Evolutionary conservation across 2,797 vertebrate genomes (phyloP), one percentile per base, ranked within the genome.

Genomic region (Pipistrellus nathusii): DNA sequence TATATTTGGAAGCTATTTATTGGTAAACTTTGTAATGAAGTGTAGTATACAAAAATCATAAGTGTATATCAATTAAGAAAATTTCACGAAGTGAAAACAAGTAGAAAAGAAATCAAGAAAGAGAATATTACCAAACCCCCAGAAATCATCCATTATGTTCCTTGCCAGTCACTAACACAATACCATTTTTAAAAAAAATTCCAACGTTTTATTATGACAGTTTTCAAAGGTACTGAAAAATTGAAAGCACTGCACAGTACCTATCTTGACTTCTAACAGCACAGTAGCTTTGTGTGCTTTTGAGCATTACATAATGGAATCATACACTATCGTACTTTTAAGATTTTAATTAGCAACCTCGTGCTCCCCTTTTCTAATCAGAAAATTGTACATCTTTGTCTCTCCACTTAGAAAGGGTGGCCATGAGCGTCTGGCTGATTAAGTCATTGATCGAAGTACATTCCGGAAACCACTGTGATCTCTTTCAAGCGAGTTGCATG

Each of bases 361-460:
- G 6, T 51, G 25, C 23, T 71, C 80, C 72, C 30, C 17, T 71
- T 92, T 92, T 78, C 62, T 88, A 92, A 95, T 94, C 85, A 88
- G 89, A 73, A 94, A 94, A 96, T 77, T 93, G 73, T 75, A 59
- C 59, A 76, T 90, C 95, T 93, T 94, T 75, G 80, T 78, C 53
- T 78, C 85, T 90, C 5, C 48, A 59, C 64, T 96, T 82, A 90
- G 86, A 84, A 94, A 93, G 44, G 4, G 35, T 91, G 30, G 89
- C 83, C 69, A 18, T 51, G 83, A 91, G 48, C 44, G 21, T 41
- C 48, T 11, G 46, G 78, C 91, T 94, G 89, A 95, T 91, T 69
- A 96, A 95, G 62, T 86, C 81, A 92, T 82, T 83, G 82, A 96
- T 92, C 83, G 88, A 92, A 95, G 57, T 41, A 76, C 18, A 94